Conservation (phyloP, 2,888 invertebrate genomes). For the Sphaerophoria taeniata region DNA sequence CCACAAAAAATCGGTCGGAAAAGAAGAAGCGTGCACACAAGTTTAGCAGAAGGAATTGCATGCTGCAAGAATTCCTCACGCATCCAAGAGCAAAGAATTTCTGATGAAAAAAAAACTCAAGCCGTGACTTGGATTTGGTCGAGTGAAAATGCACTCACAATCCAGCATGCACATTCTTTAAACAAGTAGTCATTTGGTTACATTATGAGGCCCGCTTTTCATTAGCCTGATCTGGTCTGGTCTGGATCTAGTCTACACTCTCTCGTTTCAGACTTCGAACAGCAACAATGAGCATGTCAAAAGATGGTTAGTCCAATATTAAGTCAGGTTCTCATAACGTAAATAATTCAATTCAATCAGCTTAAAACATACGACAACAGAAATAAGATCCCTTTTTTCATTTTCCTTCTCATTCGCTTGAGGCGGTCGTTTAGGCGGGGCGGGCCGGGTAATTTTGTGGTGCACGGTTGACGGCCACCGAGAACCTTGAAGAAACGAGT, state of each 20-base stretch:
- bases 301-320: slow-evolving; percentile 53
- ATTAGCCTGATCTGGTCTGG: slow-evolving; percentile 5
- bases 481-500: slow-evolving; percentile 82
- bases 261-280: too few species aligned
- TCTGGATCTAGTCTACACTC: background rate
- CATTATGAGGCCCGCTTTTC: too few species aligned
- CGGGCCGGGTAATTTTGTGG: too few species aligned
- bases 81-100: slow-evolving; percentile 57
- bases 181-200: slow-evolving; percentile 40
- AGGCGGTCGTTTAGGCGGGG: background rate
- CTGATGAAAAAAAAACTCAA: slow-evolving; percentile 37
- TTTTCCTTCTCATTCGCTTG: slow-evolving; percentile 45
- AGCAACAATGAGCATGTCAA: too few species aligned
- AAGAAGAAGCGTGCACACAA: slow-evolving; percentile 37
- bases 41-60: slow-evolving; percentile 46
- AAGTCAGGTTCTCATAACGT: slow-evolving; percentile 61
- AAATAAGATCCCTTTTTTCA: slow-evolving; percentile 48
- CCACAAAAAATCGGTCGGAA: slow-evolving; percentile 38
- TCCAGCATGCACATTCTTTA: slow-evolving; percentile 9
- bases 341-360: slow-evolving; percentile 71
- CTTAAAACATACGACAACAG: slow-evolving; percentile 23
- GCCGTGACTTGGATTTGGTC: slow-evolving; percentile 51
- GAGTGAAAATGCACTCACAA: slow-evolving; percentile 23
- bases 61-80: slow-evolving; percentile 62
- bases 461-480: slow-evolving; percentile 76